Base-by-base conservation (phyloP, 2,797 vertebrate species). In the Pteronotus mesoamericanus region DNA sequence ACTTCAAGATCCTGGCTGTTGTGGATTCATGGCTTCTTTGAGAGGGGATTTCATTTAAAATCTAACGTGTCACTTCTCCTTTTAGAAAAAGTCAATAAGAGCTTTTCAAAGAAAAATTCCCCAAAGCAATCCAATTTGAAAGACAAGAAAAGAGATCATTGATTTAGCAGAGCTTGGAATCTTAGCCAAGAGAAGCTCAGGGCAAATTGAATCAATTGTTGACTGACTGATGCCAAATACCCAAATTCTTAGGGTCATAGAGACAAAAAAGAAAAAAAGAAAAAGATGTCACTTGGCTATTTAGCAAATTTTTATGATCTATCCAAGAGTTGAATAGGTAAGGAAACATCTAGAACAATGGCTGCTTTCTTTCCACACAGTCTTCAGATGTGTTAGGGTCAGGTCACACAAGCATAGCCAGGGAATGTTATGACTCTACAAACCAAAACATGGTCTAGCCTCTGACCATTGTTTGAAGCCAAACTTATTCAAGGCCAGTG, bases 101-200 rank as follows among this genome's bases (percentile, higher is more conserved):
- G 57, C 95, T 96, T 97, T 96, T 94, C 89, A 93, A 96, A 91
- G 88, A 80, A 94, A 96, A 95, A 92, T 89, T 89, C 94, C 94
- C 95, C 94, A 80, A 89, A 93, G 91, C 91, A 53, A 93, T 93
- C 74, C 42, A 95, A 94, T 91, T 89, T 85, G 83, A 94, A 42
- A 96, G 51, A 80, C 64, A 93, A 96, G 83, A 97, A 93, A 96
- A 95, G 77, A 84, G 86, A 87, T 90, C 79, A 96, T 94, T 89
- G 95, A 96, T 94, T 95, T 89, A 91, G 72, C 66, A 48, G 44
- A 57, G 78, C 34, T 86, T 91, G 51, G 78, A 96, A 84, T 68
- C 48, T 71, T 61, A 64, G 64, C 85, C 75, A 92, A 92, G 88
- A 84, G 83, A 86, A 94, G 78, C 64, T 78, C 37, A 61, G 71